Percentiles rank a stretch among this genome's conserved stretches.
Evolutionary conservation across 1,140 invertebrate species (phyloP).

Genomic region (Trissolcus basalis): DNA sequence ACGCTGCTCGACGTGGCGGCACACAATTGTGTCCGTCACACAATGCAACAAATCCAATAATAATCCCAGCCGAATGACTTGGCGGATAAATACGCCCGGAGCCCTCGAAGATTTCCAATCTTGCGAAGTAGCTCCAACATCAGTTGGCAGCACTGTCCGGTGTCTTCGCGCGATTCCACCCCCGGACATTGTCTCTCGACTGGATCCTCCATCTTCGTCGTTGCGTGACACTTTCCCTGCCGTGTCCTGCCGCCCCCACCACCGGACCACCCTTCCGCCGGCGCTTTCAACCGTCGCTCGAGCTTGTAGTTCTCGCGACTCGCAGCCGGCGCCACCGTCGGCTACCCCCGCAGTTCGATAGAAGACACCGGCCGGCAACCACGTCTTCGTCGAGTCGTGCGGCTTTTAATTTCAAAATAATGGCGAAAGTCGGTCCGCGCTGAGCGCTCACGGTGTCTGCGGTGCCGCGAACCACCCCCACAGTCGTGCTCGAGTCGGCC

Average conservation of each 20-base stretch:
- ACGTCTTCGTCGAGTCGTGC: slow-evolving; percentile 44
- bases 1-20: slow-evolving; percentile 15
- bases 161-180: slow-evolving; percentile 21
- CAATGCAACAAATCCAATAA: slow-evolving; percentile 38
- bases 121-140: slow-evolving; percentile 21
- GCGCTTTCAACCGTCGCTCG: slow-evolving; percentile 31
- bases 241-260: slow-evolving; percentile 46
- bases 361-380: slow-evolving; percentile 73
- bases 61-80: slow-evolving; percentile 14
- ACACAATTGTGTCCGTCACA: slow-evolving; percentile 23
- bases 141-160: slow-evolving; percentile 38
- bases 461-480: background rate
- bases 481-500: background rate
- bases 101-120: slow-evolving; percentile 11
- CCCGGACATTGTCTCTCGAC: slow-evolving; percentile 24
- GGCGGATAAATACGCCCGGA: slow-evolving; percentile 9
- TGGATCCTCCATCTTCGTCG: slow-evolving; percentile 44
- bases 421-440: slow-evolving; percentile 32
- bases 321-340: slow-evolving; percentile 70
- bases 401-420: slow-evolving; percentile 34
- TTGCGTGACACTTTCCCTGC: slow-evolving; percentile 61
- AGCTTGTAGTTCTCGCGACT: slow-evolving; percentile 37
- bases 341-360: slow-evolving; percentile 73
- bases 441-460: slow-evolving; percentile 1
- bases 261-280: slow-evolving; percentile 19